Evolutionary conservation across 2,797 vertebrate species (phyloP).

Genomic region (Champsocephalus esox): DNA sequence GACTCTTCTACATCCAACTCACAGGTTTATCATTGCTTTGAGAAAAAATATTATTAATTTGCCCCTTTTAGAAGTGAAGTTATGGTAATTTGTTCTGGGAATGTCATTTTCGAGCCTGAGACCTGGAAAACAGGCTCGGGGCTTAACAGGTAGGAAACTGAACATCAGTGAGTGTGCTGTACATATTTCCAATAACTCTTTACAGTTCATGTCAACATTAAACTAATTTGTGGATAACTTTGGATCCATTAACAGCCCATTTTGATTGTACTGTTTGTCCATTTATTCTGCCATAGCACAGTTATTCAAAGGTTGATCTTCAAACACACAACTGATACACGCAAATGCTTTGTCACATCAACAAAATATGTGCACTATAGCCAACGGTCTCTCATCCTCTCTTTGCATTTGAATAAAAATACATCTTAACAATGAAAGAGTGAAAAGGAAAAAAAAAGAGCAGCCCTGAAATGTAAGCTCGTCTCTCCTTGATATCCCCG

Average conservation of each 20-base stretch:
- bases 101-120: too few species aligned
- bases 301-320: constrained; percentile 39
- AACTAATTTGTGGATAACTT: constrained; percentile 11
- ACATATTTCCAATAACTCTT: not conserved
- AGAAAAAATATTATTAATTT: too few species aligned
- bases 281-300: constrained; percentile 17
- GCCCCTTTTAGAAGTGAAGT: too few species aligned
- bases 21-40: too few species aligned
- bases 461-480: constrained; percentile 69
- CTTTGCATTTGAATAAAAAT: constrained; percentile 72
- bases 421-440: constrained; percentile 57
- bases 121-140: too few species aligned
- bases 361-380: constrained; percentile 45
- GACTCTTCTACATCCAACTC: too few species aligned
- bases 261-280: constrained; percentile 4
- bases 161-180: not conserved
- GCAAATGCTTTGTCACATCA: constrained; percentile 64
- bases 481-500: constrained; percentile 70
- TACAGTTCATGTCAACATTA: not conserved
- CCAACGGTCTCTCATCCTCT: constrained; percentile 36
- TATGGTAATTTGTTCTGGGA: too few species aligned
- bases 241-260: not conserved
- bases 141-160: not conserved
- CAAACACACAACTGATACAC: constrained; percentile 48
- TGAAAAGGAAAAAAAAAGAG: constrained; percentile 3